Conservation (phyloP, 2,888 invertebrate species). For the Luperina testacea region DNA sequence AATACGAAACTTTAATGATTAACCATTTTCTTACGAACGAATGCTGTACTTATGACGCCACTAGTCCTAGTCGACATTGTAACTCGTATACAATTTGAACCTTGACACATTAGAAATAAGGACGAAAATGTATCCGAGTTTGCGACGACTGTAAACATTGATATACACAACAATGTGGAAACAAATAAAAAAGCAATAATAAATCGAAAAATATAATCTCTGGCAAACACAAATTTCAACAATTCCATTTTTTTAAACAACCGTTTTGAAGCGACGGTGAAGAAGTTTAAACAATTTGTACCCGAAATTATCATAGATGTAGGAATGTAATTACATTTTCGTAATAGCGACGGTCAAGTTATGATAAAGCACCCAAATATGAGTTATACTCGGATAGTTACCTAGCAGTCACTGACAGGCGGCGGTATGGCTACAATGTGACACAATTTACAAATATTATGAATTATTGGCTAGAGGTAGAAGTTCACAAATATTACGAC, state of each 20-base stretch:
- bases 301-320: slow-evolving; percentile 74
- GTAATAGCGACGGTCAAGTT: slow-evolving; percentile 72
- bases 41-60: slow-evolving; percentile 82
- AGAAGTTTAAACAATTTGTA: slow-evolving; percentile 72
- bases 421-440: slow-evolving; percentile 34
- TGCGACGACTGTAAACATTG: slow-evolving; percentile 57
- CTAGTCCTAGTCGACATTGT: slow-evolving; percentile 60
- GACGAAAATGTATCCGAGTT: slow-evolving; percentile 54
- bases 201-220: slow-evolving; percentile 89
- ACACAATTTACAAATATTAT: slow-evolving; percentile 37
- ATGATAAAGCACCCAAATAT: slow-evolving; percentile 81
- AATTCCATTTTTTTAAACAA: slow-evolving; percentile 80
- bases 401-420: slow-evolving; percentile 67
- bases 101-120: slow-evolving; percentile 46
- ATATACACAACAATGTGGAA: slow-evolving; percentile 81
- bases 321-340: slow-evolving; percentile 84
- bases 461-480: slow-evolving; percentile 24
- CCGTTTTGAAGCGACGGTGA: slow-evolving; percentile 40
- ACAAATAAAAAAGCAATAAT: slow-evolving; percentile 82
- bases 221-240: slow-evolving; percentile 85
- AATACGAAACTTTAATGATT: slow-evolving; percentile 72
- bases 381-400: slow-evolving; percentile 68
- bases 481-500: slow-evolving; percentile 27
- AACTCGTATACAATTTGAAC: slow-evolving; percentile 58
- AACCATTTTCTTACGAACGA: slow-evolving; percentile 76